phyloP scores from a whole-genome alignment of 2,113 vertebrate genomes.

The Panthera uncia region DNA sequence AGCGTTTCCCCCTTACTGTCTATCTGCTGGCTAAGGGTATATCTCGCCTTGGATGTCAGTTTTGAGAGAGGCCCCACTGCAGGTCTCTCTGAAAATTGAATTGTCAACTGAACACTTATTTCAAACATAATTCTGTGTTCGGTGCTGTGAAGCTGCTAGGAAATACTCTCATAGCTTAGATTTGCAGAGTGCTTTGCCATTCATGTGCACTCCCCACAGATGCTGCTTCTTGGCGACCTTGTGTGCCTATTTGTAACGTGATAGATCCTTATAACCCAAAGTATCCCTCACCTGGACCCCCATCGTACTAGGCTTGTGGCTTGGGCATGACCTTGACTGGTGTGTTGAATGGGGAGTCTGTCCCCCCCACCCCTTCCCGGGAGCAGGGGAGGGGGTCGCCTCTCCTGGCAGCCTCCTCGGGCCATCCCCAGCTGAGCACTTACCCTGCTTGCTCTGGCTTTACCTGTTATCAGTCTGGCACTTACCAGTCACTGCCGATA shows the following conservation, averaged over 20 bases:
- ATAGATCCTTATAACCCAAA: background rate
- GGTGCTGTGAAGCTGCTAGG: background rate
- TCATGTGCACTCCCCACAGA: background rate
- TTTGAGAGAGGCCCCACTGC: background rate
- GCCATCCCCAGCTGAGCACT: accelerated
- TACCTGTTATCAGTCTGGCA: background rate
- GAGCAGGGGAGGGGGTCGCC: background rate
- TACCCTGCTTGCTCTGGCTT: background rate
- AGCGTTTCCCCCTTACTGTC: accelerated
- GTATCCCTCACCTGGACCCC: background rate
- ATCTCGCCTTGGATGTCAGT: conserved; percentile 9
- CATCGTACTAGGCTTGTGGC: accelerated
- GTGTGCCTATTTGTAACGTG: background rate
- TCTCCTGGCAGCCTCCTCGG: background rate
- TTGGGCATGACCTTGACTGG: background rate
- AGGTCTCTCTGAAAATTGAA: conserved; percentile 45
- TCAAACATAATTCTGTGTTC: background rate
- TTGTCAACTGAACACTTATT: background rate
- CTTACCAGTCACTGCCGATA: background rate
- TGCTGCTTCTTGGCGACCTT: background rate
- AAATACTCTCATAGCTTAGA: background rate
- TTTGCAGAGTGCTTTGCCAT: background rate
- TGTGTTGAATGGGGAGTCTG: background rate
- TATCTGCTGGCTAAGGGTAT: background rate
- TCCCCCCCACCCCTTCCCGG: background rate